A percentile compares a stretch with the other conserved stretches of the same genome.
Evolutionary conservation across 1,140 invertebrate genomes (phyloP).

Genomic region (Cydia strobilella): DNA sequence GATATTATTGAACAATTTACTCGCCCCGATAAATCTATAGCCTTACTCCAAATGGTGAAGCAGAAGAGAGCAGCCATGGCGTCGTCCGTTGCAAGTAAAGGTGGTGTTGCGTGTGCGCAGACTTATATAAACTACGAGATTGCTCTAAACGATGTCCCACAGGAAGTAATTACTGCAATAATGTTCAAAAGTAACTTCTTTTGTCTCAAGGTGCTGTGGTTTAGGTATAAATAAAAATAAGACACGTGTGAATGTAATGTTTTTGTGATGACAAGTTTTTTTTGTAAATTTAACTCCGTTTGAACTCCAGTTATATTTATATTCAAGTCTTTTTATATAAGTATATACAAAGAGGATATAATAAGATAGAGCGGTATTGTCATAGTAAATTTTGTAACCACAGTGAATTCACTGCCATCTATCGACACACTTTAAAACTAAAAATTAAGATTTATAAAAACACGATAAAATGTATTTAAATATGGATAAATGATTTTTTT

Average conservation of each 20-base stretch:
- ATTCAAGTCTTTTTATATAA: too few relatives aligned
- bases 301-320: too few relatives aligned
- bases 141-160: constrained; percentile 69
- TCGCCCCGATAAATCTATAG: not conserved
- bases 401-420: too few relatives aligned
- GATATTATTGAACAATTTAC: not conserved
- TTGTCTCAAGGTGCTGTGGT: constrained; percentile 18
- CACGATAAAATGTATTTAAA: too few relatives aligned
- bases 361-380: too few relatives aligned
- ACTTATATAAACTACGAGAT: constrained; percentile 75
- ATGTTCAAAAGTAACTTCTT: constrained; percentile 22
- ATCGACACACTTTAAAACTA: too few relatives aligned
- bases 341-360: too few relatives aligned
- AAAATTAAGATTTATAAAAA: too few relatives aligned
- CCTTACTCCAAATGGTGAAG: constrained; percentile 59
- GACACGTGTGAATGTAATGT: not conserved
- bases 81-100: constrained; percentile 52
- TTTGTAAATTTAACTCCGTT: too few relatives aligned
- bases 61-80: constrained; percentile 44
- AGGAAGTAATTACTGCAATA: constrained; percentile 62
- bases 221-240: not conserved
- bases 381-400: too few relatives aligned
- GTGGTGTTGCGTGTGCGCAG: constrained; percentile 48
- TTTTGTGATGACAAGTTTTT: too few relatives aligned
- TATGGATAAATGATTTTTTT: too few relatives aligned